Base-by-base conservation (phyloP, 2,797 vertebrate species). In the Aulostomus chinensis region DNA sequence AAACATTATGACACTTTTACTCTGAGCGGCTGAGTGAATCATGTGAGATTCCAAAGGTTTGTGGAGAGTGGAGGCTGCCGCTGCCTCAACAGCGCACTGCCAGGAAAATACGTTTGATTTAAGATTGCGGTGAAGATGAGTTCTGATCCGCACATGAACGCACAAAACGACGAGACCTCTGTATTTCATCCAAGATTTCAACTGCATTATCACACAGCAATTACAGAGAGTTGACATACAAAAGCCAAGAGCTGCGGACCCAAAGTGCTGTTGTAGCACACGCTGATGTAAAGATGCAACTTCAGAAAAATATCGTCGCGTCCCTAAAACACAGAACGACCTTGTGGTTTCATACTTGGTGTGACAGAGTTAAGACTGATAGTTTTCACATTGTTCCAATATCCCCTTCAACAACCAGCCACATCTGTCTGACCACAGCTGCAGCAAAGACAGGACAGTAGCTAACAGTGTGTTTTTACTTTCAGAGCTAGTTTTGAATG, bases 111-210 rank as follows among this genome's bases (percentile, higher is more conserved):
- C 12, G 9, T 25, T 25, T 2, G 6, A 9, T 12, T 9, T 31
- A 9, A 12, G 8, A 39, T 26, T n/a, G n/a, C n/a, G n/a, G n/a
- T n/a, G n/a, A n/a, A n/a, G n/a, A n/a, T n/a, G n/a, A n/a, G n/a
- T 54, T 80, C 43, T 5, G 24, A 58, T 55, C 41, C 50, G 24
- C 64, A 59, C 54, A 63, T 58, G 29, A 51, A 42, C 36, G 46
- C 24, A 0, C 12, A 2, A 51, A 55, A 6, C 22, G 40, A 54
- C 38, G 30, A 64, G 24, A 63, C 28, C n/a, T n/a, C n/a, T n/a
- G n/a, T n/a, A 18, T 48, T 29, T 21, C 64, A 58, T 14, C 37
- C 39, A 41, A 54, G 35, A 46, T 30, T 48, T 46, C 11, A 52
- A 65, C 58, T 50, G 55, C 53, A 62, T 35, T 12, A 58, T 45